Evolutionary conservation across 64 coral and sea anemone species (phyloP), one percentile per base, ranked within the genome.

Genomic region (Pachyseris speciosa): DNA sequence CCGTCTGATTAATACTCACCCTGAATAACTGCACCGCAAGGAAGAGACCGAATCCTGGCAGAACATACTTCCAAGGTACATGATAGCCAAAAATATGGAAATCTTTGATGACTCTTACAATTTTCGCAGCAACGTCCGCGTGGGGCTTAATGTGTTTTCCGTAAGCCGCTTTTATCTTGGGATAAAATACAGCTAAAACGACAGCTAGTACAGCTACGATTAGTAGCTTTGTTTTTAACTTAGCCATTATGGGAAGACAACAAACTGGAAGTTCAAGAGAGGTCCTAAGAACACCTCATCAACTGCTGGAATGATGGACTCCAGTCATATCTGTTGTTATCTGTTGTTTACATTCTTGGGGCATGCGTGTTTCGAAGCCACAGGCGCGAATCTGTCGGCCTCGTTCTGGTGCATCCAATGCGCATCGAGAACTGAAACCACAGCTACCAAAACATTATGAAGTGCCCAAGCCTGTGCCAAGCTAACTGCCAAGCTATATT

Each of bases 1-100:
- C 5, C 31, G 53, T 57, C 4, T 15, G 34, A 63, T 34, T 32
- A 19, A 55, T 63, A 81, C 77, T 81, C 36, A 81, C 77, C 77
- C 77, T 81, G 63, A 61, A 81, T 36, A 94, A 55, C 48, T 97
- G 90, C 36, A 92, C 74, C 36, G 91, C 95, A 5, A 93, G 55
- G 75, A 97, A 84, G 27, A 93, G 13, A 49, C 53, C 95, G 74
- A 97, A 85, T 36, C 83, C 63, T 17, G 95, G 95, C 2, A 97
- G 95, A 45, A 97, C 75, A 55, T 93, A 97, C 28, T 91, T 92
- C 95, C 95, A 97, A 5, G 95, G 95, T 26, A 97, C 84, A 38
- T 97, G 91, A 84, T 97, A 97, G 33, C 95, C 95, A 50, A 94
- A 83, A 48, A 97, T 86, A 48, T 90, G 88, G 72, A 97, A 97